Percentiles rank a stretch among this genome's conserved stretches.
Conservation (phyloP, 2,797 vertebrate genomes). For the Ptychobarbus kaznakovi region DNA sequence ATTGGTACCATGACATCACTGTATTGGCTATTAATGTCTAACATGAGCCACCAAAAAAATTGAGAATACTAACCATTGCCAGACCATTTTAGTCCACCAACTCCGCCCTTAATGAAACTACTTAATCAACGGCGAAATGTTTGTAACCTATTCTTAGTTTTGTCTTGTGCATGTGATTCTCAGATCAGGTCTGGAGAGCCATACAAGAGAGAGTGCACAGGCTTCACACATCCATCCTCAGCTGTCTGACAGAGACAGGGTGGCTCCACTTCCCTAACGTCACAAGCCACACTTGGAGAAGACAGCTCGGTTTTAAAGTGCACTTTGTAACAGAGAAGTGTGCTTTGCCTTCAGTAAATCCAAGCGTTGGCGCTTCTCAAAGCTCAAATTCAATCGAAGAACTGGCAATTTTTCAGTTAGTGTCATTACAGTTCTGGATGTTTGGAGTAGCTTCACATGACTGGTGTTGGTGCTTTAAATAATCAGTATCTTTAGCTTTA, state of each 20-base stretch:
- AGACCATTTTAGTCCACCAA: neutral
- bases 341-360: slow-evolving; percentile 30
- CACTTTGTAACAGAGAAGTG: slow-evolving; percentile 39
- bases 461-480: neutral
- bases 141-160: slow-evolving; percentile 74
- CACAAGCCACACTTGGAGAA: slow-evolving; percentile 42
- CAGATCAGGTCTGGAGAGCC: slow-evolving; percentile 39
- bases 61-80: neutral
- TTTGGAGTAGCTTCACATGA: slow-evolving; percentile 8
- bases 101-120: slow-evolving; percentile 27
- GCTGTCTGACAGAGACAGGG: slow-evolving; percentile 54
- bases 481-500: neutral
- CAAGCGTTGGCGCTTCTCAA: slow-evolving; percentile 16
- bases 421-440: neutral
- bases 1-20: neutral
- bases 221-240: slow-evolving; percentile 49
- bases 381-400: slow-evolving; percentile 25
- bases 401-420: neutral
- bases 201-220: slow-evolving; percentile 34
- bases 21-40: neutral
- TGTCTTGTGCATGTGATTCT: slow-evolving; percentile 73
- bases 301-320: slow-evolving; percentile 35
- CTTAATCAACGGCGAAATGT: slow-evolving; percentile 67
- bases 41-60: neutral
- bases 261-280: slow-evolving; percentile 50